These are phyloP conservation scores for Acinonyx jubatus DNA, from an alignment of 2,113 vertebrate genomes.

Conservation along the genomic window DNA sequence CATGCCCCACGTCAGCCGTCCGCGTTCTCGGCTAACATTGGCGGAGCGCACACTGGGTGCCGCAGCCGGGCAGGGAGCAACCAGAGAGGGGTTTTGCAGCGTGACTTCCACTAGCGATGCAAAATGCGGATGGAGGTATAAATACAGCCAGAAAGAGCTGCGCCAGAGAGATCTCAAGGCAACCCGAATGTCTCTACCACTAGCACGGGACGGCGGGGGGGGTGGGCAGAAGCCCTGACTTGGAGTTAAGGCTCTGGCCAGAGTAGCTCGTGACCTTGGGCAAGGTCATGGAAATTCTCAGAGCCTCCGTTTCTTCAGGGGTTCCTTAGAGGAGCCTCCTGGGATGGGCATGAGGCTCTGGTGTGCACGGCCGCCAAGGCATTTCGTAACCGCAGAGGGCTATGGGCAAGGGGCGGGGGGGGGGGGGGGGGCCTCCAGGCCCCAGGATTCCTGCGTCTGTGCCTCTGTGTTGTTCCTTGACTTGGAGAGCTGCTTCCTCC, in stretches of 20 bases:
- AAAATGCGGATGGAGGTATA: neutral
- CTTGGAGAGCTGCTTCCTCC: neutral
- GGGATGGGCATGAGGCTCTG: neutral
- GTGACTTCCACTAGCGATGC: neutral
- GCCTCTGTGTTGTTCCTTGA: neutral
- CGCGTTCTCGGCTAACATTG: neutral
- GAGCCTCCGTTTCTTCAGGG: neutral
- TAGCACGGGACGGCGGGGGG: neutral
- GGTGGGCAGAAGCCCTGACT: neutral
- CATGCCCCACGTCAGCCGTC: rapidly evolving
- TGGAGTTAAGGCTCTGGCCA: neutral
- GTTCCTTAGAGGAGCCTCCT: neutral
- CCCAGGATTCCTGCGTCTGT: neutral
- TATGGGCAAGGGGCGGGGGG: neutral
- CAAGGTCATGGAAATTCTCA: conserved; percentile 15
- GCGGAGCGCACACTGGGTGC: rapidly evolving
- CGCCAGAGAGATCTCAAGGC: neutral
- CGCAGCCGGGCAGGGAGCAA: neutral
- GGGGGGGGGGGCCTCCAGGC: neutral
- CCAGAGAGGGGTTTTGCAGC: neutral
- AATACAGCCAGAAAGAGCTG: neutral
- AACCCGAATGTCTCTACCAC: neutral
- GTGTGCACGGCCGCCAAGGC: neutral
- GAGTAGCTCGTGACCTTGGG: conserved; percentile 28
- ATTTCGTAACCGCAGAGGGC: neutral